phyloP scores from a whole-genome alignment of 2,888 invertebrate species.

The Sarcophaga variegata region DNA sequence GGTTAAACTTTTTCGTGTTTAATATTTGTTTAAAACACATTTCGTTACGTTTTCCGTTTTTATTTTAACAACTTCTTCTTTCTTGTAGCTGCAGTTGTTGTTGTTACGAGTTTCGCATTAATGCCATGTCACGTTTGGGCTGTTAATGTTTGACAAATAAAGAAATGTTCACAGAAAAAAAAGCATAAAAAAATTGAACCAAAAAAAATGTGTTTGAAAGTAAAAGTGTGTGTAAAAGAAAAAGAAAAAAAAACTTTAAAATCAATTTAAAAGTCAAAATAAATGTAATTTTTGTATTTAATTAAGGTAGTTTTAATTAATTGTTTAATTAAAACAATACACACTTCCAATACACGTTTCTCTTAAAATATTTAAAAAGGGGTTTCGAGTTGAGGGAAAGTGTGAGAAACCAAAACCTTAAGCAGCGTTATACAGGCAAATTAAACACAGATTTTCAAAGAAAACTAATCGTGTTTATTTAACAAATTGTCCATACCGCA shows the following conservation, averaged over 20 bases:
- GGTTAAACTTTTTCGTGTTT: background rate
- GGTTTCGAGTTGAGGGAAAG: no score
- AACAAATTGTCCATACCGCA: no score
- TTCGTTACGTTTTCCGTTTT: constrained; percentile 36
- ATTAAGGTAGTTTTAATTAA: background rate
- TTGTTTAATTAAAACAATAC: no score
- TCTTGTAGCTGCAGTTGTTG: constrained; percentile 2
- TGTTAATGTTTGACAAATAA: constrained; percentile 28
- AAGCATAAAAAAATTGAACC: background rate
- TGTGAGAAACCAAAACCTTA: no score
- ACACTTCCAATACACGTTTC: no score
- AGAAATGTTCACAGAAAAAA: constrained; percentile 9
- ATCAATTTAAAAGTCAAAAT: constrained; percentile 32
- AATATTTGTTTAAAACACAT: constrained; percentile 6
- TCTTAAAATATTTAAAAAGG: no score
- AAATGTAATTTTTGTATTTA: background rate
- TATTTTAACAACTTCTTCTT: constrained; percentile 13
- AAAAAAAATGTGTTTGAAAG: constrained; percentile 40
- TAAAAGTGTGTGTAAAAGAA: constrained; percentile 47
- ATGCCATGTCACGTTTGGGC: constrained; percentile 62
- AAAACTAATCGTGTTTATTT: no score
- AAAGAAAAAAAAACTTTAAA: constrained; percentile 5
- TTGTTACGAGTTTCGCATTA: constrained; percentile 13
- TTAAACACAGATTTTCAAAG: no score
- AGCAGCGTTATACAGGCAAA: no score